phyloP scores from a whole-genome alignment of 2,888 invertebrate genomes.

The Cosmorhoe ocellata region DNA sequence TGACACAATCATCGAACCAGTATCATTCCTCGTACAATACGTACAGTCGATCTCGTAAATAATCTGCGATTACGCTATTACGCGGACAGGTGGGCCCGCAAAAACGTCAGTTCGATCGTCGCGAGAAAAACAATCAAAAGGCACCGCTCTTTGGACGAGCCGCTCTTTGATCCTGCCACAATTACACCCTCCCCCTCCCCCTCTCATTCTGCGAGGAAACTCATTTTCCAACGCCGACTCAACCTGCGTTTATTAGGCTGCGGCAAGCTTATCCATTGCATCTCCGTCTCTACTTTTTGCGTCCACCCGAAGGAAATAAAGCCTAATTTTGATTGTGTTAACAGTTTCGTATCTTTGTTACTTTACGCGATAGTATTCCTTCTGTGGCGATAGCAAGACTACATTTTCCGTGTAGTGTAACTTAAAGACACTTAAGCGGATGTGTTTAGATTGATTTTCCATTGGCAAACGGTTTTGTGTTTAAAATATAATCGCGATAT shows the following conservation, averaged over 20 bases:
- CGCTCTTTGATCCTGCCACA: constrained; percentile 68
- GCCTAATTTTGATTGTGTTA: constrained; percentile 32
- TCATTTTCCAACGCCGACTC: constrained; percentile 77
- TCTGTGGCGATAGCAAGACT: constrained; percentile 32
- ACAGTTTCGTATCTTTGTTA: constrained; percentile 29
- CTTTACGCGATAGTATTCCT: constrained; percentile 30
- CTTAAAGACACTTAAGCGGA: constrained; percentile 18
- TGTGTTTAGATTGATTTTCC: constrained; percentile 28
- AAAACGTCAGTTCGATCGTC: constrained; percentile 55
- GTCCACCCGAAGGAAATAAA: constrained; percentile 13
- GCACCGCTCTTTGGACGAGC: constrained; percentile 62
- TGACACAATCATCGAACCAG: constrained; percentile 40
- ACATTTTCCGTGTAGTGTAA: constrained; percentile 12
- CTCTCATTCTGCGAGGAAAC: constrained; percentile 74
- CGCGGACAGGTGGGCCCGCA: constrained; percentile 57
- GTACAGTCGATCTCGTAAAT: constrained; percentile 58
- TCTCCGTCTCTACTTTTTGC: constrained; percentile 1
- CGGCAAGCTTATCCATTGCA: constrained; percentile 37
- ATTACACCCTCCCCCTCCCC: constrained; percentile 58
- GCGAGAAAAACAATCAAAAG: constrained; percentile 77
- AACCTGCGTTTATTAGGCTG: constrained; percentile 72
- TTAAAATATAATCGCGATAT: constrained; percentile 32
- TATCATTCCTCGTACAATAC: constrained; percentile 31
- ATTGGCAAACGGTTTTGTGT: constrained; percentile 8
- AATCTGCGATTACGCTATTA: constrained; percentile 63